Conservation (phyloP, 2,113 vertebrate species). For the Sprattus sprattus region DNA sequence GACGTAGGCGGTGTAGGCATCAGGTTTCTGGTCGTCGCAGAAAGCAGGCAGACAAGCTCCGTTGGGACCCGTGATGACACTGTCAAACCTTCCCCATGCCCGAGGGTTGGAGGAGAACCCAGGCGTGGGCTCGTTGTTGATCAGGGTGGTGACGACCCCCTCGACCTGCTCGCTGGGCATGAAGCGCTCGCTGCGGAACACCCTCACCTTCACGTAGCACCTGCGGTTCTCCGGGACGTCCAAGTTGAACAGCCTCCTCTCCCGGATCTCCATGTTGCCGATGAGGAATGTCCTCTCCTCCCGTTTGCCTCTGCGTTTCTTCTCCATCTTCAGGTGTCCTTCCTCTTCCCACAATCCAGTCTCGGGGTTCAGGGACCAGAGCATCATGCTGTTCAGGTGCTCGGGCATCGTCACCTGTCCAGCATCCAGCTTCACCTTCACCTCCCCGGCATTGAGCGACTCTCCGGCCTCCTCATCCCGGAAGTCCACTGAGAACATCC, state of each 20-base stretch:
- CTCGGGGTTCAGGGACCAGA: conserved; percentile 95
- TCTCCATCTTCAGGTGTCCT: conserved; percentile 80
- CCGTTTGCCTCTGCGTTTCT: conserved; percentile 77
- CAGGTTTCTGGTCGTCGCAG: conserved; percentile 84
- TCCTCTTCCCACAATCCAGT: conserved; percentile 97
- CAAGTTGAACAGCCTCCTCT: conserved; percentile 92
- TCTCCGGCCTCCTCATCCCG: conserved; percentile 77
- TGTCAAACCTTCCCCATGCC: conserved; percentile 96
- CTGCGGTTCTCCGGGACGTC: conserved; percentile 93
- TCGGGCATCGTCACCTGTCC: conserved; percentile 87
- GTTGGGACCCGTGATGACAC: conserved; percentile 84
- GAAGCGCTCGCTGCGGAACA: conserved; percentile 91
- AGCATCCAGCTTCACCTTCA: conserved; percentile 89
- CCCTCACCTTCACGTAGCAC: conserved; percentile 90
- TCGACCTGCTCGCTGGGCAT: conserved; percentile 90
- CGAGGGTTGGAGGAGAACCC: conserved; percentile 91
- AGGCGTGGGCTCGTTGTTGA: conserved; percentile 88
- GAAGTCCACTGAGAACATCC: conserved; percentile 98
- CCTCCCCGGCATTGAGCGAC: conserved; percentile 85
- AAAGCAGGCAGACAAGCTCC: conserved; percentile 94
- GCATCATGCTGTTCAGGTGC: conserved; percentile 85
- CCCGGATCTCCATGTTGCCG: conserved; percentile 97
- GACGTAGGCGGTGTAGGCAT: conserved; percentile 88
- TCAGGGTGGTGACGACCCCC: conserved; percentile 88
- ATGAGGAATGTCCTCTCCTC: conserved; percentile 93